Evolutionary conservation across 2,797 vertebrate species (phyloP), one percentile per base, ranked within the genome.

Genomic region (Chiroxiphia lanceolata): DNA sequence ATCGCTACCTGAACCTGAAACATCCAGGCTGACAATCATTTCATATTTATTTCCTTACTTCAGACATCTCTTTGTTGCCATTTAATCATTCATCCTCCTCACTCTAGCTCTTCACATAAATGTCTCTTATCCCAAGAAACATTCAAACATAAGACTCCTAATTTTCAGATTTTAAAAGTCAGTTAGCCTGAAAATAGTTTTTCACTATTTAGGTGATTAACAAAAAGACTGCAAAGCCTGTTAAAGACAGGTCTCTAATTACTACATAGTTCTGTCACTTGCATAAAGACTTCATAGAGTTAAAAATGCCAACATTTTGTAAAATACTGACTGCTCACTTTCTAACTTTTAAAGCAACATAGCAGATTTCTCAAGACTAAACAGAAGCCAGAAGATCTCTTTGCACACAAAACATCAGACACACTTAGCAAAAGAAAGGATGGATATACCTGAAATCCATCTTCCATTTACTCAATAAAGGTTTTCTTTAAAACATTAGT

Each of bases 381-480:
- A 34, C 2, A 60, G 38, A 81, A 87, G 16, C 38, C 38, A 70
- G 33, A 80, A 71, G 40, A 56, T 76, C 18, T 68, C 42, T 81
- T 33, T 68, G 72, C 29, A 86, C 2, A 78, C 53, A 42, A 75
- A 84, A 75, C 6, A 77, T 33, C 40, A 90, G 53, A 48, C 38
- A 84, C 6, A 11, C 18, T 61, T 53, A 83, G 42, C 23, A 83
- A 77, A 85, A 86, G 38, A 83, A 91, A 94, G 20, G 33, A 65
- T 18, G 15, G 33, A 68, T 92, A 82, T 67, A 96, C 64, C 70
- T 88, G 84, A 94, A 85, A 40, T 83, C 36, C 61, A 86, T 40
- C 69, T 93, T 91, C 57, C 72, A 77, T 83, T 91, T 94, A 81
- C 54, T 81, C 87, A 91, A 83, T 20, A 94, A 82, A 75, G 50